These are phyloP conservation scores for Cinara cedri DNA, from an alignment of 2,888 invertebrate genomes.

Conservation along the genomic window DNA sequence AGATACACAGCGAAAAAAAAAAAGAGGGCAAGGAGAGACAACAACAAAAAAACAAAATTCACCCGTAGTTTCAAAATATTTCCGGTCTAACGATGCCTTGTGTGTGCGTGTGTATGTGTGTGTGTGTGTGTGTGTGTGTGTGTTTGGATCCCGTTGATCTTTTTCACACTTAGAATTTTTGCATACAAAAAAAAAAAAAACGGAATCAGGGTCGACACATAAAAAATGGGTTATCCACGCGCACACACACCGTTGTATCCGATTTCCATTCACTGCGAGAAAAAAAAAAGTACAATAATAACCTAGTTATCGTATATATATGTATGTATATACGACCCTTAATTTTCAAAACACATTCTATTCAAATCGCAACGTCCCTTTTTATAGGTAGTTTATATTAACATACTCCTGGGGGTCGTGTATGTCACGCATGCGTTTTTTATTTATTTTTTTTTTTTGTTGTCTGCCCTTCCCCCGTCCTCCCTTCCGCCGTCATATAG, in stretches of 20 bases:
- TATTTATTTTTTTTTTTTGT: conserved; percentile 32
- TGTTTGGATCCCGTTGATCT: conserved; percentile 56
- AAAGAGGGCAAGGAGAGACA: conserved; percentile 52
- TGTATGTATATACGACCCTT: conserved; percentile 46
- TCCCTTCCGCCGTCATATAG: background rate
- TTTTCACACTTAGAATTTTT: conserved; percentile 57
- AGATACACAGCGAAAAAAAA: conserved; percentile 47
- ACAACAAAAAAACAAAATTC: conserved; percentile 53
- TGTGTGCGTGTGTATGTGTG: background rate
- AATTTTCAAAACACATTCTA: conserved; percentile 56
- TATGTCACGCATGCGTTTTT: conserved; percentile 48
- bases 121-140: conserved; percentile 17
- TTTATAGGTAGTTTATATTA: conserved; percentile 56
- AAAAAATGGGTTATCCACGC: conserved; percentile 41
- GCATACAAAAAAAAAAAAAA: conserved; percentile 55
- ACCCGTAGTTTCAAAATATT: conserved; percentile 57
- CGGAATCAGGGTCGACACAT: conserved; percentile 54
- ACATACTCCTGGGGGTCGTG: conserved; percentile 57
- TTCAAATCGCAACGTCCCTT: conserved; percentile 56
- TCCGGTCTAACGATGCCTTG: conserved; percentile 55
- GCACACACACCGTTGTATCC: conserved; percentile 46
- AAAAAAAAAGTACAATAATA: conserved; percentile 55
- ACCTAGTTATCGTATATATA: conserved; percentile 54
- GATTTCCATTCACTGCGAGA: conserved; percentile 54
- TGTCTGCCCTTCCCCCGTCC: no score